Conservation (phyloP, 2,888 invertebrate species). For the Tyria jacobaeae region DNA sequence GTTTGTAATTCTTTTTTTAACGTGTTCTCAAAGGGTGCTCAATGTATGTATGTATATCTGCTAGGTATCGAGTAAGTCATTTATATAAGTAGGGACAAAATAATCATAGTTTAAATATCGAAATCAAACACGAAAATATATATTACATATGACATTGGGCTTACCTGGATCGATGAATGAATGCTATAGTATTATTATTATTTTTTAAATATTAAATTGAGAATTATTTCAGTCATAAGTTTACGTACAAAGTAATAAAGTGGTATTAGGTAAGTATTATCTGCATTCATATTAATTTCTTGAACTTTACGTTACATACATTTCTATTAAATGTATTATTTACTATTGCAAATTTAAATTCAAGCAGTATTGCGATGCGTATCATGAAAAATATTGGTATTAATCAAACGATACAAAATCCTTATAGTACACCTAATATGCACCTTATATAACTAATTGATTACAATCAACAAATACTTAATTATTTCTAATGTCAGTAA, state of each 20-base stretch:
- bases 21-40: background rate
- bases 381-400: background rate
- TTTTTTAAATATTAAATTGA: background rate
- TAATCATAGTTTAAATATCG: background rate
- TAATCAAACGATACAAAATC: background rate
- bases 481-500: slow-evolving; percentile 5
- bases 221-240: no score
- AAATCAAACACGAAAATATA: background rate
- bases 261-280: no score
- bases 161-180: background rate
- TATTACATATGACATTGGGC: background rate
- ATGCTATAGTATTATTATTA: background rate
- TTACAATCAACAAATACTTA: background rate
- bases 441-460: background rate
- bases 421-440: background rate
- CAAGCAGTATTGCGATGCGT: background rate
- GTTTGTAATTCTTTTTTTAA: background rate
- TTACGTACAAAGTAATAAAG: no score
- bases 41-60: background rate
- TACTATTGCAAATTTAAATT: background rate
- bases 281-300: no score
- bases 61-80: background rate
- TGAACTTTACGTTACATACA: no score
- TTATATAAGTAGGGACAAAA: background rate
- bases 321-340: no score